Evolutionary conservation across 2,113 vertebrate genomes (phyloP).

Genomic region (human): DNA sequence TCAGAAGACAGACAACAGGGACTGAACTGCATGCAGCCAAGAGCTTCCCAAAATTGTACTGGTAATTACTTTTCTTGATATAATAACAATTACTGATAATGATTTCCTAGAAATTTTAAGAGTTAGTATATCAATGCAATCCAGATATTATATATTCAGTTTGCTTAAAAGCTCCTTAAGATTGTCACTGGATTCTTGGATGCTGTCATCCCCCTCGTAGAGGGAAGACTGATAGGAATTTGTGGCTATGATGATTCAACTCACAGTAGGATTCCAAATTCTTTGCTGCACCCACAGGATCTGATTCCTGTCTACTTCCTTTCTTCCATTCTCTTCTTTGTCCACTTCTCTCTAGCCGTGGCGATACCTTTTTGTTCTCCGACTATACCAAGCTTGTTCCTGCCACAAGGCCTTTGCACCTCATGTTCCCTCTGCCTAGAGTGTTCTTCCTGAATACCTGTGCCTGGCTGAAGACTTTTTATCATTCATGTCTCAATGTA

Average conservation of each 20-base stretch:
- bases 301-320: not conserved
- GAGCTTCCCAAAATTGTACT: slow-evolving; percentile 35
- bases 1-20: not conserved
- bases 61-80: slow-evolving; percentile 42
- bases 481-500: not conserved
- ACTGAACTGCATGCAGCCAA: not conserved
- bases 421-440: not conserved
- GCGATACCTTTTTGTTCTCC: not conserved
- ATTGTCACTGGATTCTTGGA: not conserved
- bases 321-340: not conserved
- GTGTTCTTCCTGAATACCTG: not conserved
- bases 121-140: not conserved
- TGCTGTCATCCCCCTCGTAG: too few relatives aligned
- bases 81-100: slow-evolving; percentile 41
- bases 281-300: rapidly evolving
- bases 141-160: not conserved
- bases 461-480: not conserved
- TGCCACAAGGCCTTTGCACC: not conserved
- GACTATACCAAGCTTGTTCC: not conserved
- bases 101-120: slow-evolving; percentile 20
- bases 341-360: not conserved
- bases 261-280: not conserved
- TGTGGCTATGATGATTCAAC: not conserved
- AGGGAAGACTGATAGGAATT: not conserved
- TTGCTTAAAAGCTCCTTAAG: not conserved